These are phyloP conservation scores for Pimephales promelas DNA, from an alignment of 2,113 vertebrate genomes.

Conservation along the genomic window DNA sequence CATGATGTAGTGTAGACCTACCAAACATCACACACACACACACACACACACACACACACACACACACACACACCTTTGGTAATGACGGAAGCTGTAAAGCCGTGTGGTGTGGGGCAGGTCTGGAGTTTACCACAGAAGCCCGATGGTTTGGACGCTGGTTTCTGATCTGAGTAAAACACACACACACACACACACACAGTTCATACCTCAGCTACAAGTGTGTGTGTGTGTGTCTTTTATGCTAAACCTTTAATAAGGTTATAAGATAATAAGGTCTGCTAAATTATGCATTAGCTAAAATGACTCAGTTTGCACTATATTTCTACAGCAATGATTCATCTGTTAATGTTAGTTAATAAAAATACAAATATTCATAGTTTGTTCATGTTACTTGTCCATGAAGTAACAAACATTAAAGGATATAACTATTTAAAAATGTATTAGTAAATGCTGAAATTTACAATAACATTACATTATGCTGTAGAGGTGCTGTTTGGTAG, in stretches of 20 bases:
- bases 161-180: slow-evolving; percentile 12
- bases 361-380: not conserved
- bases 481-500: not conserved
- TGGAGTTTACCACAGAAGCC: slow-evolving; percentile 28
- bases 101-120: slow-evolving; percentile 44
- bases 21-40: no score
- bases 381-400: not conserved
- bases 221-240: no score
- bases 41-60: no score
- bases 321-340: not conserved
- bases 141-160: not conserved
- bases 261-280: not conserved
- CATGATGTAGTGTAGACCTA: no score
- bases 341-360: not conserved
- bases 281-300: not conserved
- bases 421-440: not conserved
- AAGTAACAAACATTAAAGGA: not conserved
- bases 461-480: not conserved
- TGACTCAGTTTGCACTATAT: not conserved
- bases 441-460: not conserved
- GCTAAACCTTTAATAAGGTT: no score
- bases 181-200: not conserved
- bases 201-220: no score
- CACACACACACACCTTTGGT: slow-evolving; percentile 56
- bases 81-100: slow-evolving; percentile 42